phyloP scores from a whole-genome alignment of 2,113 vertebrate genomes.

The Pterocles burchelli region DNA sequence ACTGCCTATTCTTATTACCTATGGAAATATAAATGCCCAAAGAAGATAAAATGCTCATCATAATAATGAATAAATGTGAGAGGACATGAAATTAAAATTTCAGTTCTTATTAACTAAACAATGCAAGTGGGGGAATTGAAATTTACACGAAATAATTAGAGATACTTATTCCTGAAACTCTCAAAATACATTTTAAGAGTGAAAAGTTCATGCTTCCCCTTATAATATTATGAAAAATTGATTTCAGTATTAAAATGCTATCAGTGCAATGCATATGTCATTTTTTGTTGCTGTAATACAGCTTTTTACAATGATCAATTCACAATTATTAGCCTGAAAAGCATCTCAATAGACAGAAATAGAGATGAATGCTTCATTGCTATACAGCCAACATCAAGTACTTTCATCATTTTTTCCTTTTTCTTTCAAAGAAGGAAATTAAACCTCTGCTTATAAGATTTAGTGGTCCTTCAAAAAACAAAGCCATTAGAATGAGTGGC shows the following conservation, averaged over 20 bases:
- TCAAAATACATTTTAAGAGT: slow-evolving; percentile 67
- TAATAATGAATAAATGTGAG: slow-evolving; percentile 54
- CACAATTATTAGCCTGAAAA: slow-evolving; percentile 77
- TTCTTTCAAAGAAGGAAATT: slow-evolving; percentile 73
- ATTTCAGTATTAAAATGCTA: slow-evolving; percentile 70
- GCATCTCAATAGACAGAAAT: slow-evolving; percentile 73
- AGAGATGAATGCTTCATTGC: slow-evolving; percentile 73
- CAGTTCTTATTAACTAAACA: slow-evolving; percentile 68
- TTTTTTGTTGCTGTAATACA: slow-evolving; percentile 61
- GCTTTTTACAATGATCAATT: slow-evolving; percentile 75
- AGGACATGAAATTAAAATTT: slow-evolving; percentile 65
- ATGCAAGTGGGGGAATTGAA: slow-evolving; percentile 48
- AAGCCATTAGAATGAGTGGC: slow-evolving; percentile 69
- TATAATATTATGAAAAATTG: slow-evolving; percentile 65
- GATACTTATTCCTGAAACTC: slow-evolving; percentile 64
- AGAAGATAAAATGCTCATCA: slow-evolving; percentile 66
- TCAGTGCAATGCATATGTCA: slow-evolving; percentile 69
- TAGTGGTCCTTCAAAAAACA: slow-evolving; percentile 73
- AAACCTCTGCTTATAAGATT: slow-evolving; percentile 72
- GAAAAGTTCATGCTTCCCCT: slow-evolving; percentile 67
- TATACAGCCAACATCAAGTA: slow-evolving; percentile 58
- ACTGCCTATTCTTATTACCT: slow-evolving; percentile 60
- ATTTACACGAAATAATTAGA: slow-evolving; percentile 74
- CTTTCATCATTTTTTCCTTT: slow-evolving; percentile 59
- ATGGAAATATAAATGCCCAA: slow-evolving; percentile 66